Evolutionary conservation across 1,140 invertebrate species (phyloP).

Genomic region (Papilio xuthus): DNA sequence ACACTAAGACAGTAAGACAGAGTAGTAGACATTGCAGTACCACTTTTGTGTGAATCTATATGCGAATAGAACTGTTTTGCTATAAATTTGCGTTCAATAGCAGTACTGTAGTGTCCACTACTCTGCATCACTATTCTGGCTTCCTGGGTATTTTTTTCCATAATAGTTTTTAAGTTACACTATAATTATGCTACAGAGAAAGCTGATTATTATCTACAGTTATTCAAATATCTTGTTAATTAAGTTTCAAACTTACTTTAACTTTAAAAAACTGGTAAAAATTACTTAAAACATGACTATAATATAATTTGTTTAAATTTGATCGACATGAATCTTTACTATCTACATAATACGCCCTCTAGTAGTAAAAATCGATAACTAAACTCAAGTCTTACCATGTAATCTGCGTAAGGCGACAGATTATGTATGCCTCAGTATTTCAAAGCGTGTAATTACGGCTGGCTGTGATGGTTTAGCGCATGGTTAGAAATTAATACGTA

Average conservation of each 20-base stretch:
- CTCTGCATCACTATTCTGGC: neutral
- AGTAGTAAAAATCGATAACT: neutral
- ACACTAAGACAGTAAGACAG: neutral
- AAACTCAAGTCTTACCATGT: neutral
- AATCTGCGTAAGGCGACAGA: conserved; percentile 2
- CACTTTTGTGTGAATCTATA: no score
- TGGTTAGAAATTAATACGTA: conserved; percentile 11
- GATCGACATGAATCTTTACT: neutral
- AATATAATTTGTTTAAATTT: neutral
- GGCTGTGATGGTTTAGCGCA: conserved; percentile 4
- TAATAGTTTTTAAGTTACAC: neutral
- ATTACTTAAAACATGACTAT: neutral
- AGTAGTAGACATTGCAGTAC: neutral
- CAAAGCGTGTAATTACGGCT: neutral
- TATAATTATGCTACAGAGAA: conserved; percentile 45
- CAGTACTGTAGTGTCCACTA: neutral
- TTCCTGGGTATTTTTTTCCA: no score
- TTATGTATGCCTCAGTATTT: neutral
- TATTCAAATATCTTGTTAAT: conserved; percentile 35
- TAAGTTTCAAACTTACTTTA: neutral
- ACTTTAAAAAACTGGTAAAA: no score
- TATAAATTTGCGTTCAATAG: no score
- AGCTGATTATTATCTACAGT: conserved; percentile 40
- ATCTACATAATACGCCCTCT: neutral
- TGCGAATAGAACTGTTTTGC: no score